Percentiles rank a stretch among this genome's conserved stretches.
These are phyloP conservation scores for Caranx melampygus DNA, from an alignment of 2,113 vertebrate genomes.

Conservation along the genomic window DNA sequence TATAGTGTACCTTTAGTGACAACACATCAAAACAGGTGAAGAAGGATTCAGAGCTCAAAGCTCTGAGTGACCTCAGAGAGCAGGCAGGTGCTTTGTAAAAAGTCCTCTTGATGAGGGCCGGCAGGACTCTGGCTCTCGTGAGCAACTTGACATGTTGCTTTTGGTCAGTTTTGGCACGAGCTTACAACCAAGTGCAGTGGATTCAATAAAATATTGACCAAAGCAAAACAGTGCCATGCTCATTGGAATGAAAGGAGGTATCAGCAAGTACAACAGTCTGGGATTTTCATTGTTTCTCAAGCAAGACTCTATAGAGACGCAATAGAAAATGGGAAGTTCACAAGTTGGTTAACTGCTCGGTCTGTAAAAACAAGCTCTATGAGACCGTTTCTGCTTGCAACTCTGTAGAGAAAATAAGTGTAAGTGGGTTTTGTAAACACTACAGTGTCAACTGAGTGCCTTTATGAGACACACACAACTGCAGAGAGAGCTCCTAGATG, in stretches of 20 bases:
- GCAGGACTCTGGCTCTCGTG: conserved; percentile 6
- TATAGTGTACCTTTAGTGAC: conserved; percentile 24
- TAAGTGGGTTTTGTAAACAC: no score
- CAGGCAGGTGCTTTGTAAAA: not conserved
- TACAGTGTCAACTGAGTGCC: no score
- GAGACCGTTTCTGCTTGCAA: no score
- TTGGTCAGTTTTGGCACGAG: not conserved
- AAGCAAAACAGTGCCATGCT: not conserved
- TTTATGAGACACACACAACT: no score
- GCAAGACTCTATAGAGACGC: not conserved
- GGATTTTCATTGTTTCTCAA: not conserved
- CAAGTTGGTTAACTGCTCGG: no score
- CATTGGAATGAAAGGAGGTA: not conserved
- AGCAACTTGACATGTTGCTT: conserved; percentile 8
- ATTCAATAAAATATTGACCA: not conserved
- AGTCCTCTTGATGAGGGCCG: conserved; percentile 21
- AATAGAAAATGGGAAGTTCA: no score
- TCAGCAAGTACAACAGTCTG: not conserved
- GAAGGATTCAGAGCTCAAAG: conserved; percentile 1
- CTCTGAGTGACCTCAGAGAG: conserved; percentile 31
- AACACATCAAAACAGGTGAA: conserved; percentile 30
- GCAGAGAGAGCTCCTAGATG: no score
- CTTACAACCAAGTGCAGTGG: not conserved
- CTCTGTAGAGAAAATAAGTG: no score
- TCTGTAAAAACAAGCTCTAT: no score